A percentile compares a stretch with the other conserved stretches of the same genome.
phyloP scores from a whole-genome alignment of 2,797 vertebrate species.

The Rhincodon typus region DNA sequence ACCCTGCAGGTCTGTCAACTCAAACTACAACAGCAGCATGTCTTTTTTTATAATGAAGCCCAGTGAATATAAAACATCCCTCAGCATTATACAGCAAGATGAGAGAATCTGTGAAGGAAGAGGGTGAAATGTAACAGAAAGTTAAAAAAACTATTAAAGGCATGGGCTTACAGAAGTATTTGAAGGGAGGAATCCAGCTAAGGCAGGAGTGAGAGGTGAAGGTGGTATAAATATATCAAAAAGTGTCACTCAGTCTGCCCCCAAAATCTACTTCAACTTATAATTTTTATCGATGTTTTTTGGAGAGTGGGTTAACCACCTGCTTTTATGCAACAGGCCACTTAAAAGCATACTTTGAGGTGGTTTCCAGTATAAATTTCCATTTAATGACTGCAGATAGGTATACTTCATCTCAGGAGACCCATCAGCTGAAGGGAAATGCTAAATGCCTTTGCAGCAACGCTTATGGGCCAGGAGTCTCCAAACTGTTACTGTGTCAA shows the following conservation, averaged over 20 bases:
- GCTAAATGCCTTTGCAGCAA: background rate
- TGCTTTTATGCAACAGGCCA: background rate
- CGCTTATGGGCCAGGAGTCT: background rate
- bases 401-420: background rate
- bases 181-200: background rate
- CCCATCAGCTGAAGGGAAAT: background rate
- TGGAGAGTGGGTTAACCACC: background rate
- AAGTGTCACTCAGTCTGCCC: background rate
- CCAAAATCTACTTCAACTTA: background rate
- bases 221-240: background rate
- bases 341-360: background rate
- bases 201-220: background rate
- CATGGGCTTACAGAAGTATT: background rate
- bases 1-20: background rate
- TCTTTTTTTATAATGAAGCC: background rate
- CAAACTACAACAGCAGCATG: background rate
- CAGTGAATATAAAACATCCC: background rate
- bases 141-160: too few relatives aligned
- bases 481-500: too few relatives aligned
- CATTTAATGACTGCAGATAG: background rate
- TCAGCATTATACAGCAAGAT: background rate
- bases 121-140: background rate
- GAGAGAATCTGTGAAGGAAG: too few relatives aligned
- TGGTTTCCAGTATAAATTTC: background rate
- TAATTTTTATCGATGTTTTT: background rate